Conservation (phyloP, 2,888 invertebrate genomes). For the Leucophenga maculata region DNA sequence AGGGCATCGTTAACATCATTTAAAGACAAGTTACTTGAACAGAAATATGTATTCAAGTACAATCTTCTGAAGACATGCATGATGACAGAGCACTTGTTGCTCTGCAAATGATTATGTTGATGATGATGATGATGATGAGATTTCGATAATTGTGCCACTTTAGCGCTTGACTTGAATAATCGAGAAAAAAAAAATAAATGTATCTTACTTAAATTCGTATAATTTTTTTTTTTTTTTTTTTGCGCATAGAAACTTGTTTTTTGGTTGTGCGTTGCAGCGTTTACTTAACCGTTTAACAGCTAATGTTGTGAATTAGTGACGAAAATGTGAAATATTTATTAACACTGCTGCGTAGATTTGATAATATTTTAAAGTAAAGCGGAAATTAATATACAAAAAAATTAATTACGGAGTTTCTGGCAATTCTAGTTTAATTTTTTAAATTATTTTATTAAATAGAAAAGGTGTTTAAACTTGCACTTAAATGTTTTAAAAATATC, state of each 20-base stretch:
- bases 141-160: constrained; percentile 16
- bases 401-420: too few species aligned
- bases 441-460: too few species aligned
- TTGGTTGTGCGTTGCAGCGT: background rate
- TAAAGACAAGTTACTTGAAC: background rate
- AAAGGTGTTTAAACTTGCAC: too few species aligned
- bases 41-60: background rate
- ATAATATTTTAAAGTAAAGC: too few species aligned
- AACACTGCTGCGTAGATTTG: too few species aligned
- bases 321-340: background rate
- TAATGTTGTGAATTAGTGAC: constrained; percentile 1
- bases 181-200: background rate
- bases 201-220: background rate
- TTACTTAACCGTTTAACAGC: background rate
- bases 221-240: background rate
- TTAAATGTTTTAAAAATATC: too few species aligned
- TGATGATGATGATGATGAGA: constrained; percentile 4
- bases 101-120: constrained; percentile 5
- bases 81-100: background rate
- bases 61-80: background rate
- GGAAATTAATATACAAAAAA: too few species aligned
- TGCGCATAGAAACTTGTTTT: background rate
- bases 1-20: constrained; percentile 62
- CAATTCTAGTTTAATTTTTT: too few species aligned
- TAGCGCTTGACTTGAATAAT: background rate